Percentiles rank a stretch among this genome's conserved stretches.
These are phyloP conservation scores for Metalampra italica DNA, from an alignment of 2,888 invertebrate species.

Conservation along the genomic window DNA sequence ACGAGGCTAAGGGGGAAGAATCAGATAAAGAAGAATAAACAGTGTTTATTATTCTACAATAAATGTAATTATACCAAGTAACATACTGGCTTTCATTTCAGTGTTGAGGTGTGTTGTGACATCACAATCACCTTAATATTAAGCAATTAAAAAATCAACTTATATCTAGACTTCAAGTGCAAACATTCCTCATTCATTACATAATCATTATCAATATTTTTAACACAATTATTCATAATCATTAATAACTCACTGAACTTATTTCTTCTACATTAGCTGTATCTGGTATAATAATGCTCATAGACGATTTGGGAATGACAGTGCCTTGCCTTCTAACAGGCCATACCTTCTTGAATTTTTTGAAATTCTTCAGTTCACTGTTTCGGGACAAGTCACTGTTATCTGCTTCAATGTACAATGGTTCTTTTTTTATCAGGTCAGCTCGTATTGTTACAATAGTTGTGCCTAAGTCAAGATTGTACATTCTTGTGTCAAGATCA, in stretches of 20 bases:
- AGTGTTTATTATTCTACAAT: constrained; percentile 1
- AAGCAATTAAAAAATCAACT: background rate
- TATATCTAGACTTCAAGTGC: background rate
- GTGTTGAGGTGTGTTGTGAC: background rate
- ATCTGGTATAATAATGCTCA: constrained; percentile 20
- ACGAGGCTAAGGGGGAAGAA: constrained; percentile 15
- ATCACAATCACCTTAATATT: background rate
- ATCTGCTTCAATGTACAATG: constrained; percentile 29
- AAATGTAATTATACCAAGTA: constrained; percentile 5
- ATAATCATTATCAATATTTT: background rate
- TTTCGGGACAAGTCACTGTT: constrained; percentile 16
- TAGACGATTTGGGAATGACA: constrained; percentile 37
- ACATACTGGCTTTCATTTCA: background rate
- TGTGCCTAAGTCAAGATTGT: constrained; percentile 51
- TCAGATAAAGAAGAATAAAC: constrained; percentile 15
- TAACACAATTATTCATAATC: background rate
- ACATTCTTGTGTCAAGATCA: constrained; percentile 54
- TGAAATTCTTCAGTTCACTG: constrained; percentile 48
- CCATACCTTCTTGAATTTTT: constrained; percentile 71
- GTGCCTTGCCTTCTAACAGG: constrained; percentile 57
- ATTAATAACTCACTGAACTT: constrained; percentile 7
- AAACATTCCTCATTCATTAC: background rate
- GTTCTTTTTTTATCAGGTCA: constrained; percentile 60
- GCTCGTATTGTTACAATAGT: constrained; percentile 50
- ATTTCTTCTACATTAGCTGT: constrained; percentile 4